Base-by-base conservation (phyloP, 2,888 invertebrate species). In the Lamproptera curius region DNA sequence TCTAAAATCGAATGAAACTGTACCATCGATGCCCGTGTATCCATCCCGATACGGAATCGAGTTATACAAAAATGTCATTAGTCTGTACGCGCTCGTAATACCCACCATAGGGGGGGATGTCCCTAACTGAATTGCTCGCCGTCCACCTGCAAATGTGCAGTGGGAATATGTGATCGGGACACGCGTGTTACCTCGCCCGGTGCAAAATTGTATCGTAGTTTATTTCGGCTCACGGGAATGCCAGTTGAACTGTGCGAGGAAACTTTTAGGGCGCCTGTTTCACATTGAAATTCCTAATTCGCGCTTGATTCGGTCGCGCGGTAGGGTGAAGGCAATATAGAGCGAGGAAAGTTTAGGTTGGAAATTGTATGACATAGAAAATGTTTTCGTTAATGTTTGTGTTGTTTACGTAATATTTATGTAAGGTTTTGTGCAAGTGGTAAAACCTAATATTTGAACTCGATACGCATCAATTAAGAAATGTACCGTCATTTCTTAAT, bases 41-140 rank as follows among this genome's bases (percentile, higher is more conserved):
- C n/a, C 45, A 47, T 49, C 48, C 54, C 44, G 58, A 57, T 55
- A 55, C 51, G 43, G 47, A 65, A 71, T 68, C 39, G 62, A 63
- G 65, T 73, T 69, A 65, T 54, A 9, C 65, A 71, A 70, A 74
- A 73, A 74, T 67, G 55, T 60, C 65, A 74, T 76, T 73, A 76
- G 59, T 58, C 17, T 52, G 62, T 55, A 54, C 59, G 56, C 50
- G 54, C 57, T 46, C 42, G n/a, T 40, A 48, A 59, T 65, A 63
- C 66, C 63, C 55, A 59, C 62, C 58, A 67, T 61, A 57, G 58
- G 57, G 59, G 59, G 58, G 59, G 59, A 62, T 59, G 62, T 5
- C 59, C 53, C 61, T 76, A 76, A 76, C 73, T 66, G 62, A 70
- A 76, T 76, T 76, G 67, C 63, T 65, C 63, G 59, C 61, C 59